Conservation (phyloP, 2,113 vertebrate species). For the Pelmatolapia mariae region DNA sequence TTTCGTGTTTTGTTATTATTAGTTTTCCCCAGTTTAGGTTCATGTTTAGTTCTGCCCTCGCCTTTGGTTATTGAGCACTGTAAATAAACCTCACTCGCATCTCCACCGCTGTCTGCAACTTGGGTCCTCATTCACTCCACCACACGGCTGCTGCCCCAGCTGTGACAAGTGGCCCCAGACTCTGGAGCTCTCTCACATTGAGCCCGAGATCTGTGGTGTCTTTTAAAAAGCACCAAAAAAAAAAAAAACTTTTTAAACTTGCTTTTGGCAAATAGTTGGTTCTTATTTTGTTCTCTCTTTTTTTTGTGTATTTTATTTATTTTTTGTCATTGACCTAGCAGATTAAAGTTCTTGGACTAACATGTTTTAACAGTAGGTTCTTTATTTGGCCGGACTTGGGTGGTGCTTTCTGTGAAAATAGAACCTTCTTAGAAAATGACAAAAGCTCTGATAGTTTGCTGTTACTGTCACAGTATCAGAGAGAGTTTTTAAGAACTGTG, state of each 20-base stretch:
- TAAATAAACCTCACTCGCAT: not conserved
- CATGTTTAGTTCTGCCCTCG: not conserved
- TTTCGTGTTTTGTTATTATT: not conserved
- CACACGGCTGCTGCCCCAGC: not conserved
- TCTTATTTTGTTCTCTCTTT: not conserved
- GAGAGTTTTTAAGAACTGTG: not conserved
- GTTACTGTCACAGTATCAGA: not conserved
- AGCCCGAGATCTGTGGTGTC: fast-evolving
- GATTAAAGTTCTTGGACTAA: not conserved
- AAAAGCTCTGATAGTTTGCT: not conserved
- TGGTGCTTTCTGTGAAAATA: not conserved
- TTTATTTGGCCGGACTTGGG: not conserved
- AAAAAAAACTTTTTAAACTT: not conserved
- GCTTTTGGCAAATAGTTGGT: not conserved
- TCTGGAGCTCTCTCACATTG: not conserved
- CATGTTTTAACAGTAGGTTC: not conserved
- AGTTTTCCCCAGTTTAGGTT: not conserved
- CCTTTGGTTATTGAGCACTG: not conserved
- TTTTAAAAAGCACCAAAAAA: not conserved
- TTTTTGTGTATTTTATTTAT: not conserved
- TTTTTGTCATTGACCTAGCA: not conserved
- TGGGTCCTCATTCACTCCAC: not conserved
- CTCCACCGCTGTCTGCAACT: not conserved
- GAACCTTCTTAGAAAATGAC: not conserved
- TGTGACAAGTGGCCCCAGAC: not conserved